These are phyloP conservation scores for Holacanthus passer DNA, from an alignment of 2,113 vertebrate species.

Conservation along the genomic window DNA sequence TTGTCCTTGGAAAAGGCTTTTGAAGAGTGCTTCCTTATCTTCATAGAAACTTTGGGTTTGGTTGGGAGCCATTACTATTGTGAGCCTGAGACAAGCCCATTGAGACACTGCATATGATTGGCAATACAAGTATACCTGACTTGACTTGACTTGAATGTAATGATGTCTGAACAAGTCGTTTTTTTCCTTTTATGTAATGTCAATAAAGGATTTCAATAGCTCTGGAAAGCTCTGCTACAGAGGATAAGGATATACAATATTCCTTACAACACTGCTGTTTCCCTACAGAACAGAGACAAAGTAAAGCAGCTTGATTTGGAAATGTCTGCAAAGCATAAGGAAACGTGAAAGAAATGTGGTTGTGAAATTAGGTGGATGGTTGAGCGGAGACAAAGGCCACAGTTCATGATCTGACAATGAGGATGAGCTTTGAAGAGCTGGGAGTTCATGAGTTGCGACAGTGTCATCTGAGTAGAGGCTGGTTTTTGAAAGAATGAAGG, in stretches of 20 bases:
- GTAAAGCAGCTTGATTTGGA: not conserved
- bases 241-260: not conserved
- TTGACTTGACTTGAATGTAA: conserved; percentile 1
- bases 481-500: conserved; percentile 13
- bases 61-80: accelerated
- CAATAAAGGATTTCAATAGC: conserved; percentile 22
- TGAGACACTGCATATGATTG: not conserved
- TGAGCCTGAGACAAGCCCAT: not conserved
- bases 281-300: not conserved
- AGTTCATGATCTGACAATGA: not conserved
- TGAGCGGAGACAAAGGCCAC: not conserved
- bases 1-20: not conserved
- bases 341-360: not conserved
- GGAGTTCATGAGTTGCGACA: not conserved
- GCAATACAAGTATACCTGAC: conserved; percentile 8
- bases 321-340: not conserved
- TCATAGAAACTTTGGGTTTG: not conserved
- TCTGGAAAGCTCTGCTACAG: conserved; percentile 16
- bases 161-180: not conserved
- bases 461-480: conserved; percentile 38
- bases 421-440: not conserved
- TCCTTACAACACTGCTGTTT: not conserved
- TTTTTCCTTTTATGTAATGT: not conserved
- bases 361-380: not conserved
- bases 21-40: not conserved